phyloP scores from a whole-genome alignment of 2,888 invertebrate species.

The Ichneumoninae sp. region DNA sequence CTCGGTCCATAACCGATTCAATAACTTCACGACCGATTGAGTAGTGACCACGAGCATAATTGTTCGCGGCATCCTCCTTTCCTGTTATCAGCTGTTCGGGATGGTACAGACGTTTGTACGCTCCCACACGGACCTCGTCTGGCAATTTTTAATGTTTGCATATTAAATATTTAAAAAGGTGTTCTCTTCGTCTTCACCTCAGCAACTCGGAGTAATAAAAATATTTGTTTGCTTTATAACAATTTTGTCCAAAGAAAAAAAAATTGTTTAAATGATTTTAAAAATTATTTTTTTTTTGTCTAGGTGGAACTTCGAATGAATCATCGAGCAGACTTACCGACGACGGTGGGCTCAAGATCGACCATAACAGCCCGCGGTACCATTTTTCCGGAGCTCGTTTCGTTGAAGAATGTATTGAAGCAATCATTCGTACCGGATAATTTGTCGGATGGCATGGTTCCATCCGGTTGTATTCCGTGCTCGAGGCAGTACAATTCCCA shows the following conservation, averaged over 20 bases:
- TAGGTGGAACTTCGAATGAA: constrained; percentile 5
- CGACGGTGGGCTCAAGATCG: constrained; percentile 95
- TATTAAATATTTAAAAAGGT: not conserved
- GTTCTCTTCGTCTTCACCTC: not conserved
- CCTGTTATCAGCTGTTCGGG: constrained; percentile 97
- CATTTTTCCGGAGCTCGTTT: constrained; percentile 94
- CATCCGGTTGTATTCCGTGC: constrained; percentile 93
- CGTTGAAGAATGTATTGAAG: constrained; percentile 92
- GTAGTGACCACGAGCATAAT: constrained; percentile 97
- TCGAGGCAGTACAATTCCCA: constrained; percentile 94
- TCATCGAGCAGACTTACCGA: constrained; percentile 85
- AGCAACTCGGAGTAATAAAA: too few species aligned
- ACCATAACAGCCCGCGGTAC: constrained; percentile 95
- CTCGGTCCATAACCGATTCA: constrained; percentile 92
- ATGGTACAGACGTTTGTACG: constrained; percentile 94
- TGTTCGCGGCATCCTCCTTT: constrained; percentile 97
- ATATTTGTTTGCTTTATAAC: not conserved
- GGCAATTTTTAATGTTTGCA: constrained; percentile 9
- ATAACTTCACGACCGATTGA: constrained; percentile 96
- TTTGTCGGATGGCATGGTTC: constrained; percentile 88
- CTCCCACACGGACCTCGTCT: constrained; percentile 94
- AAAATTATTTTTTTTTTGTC: not conserved
- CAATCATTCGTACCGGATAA: constrained; percentile 84
- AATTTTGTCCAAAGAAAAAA: not conserved
- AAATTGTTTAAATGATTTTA: not conserved